Base-by-base conservation (phyloP, 2,113 vertebrate genomes). In the Serilophus lunatus region DNA sequence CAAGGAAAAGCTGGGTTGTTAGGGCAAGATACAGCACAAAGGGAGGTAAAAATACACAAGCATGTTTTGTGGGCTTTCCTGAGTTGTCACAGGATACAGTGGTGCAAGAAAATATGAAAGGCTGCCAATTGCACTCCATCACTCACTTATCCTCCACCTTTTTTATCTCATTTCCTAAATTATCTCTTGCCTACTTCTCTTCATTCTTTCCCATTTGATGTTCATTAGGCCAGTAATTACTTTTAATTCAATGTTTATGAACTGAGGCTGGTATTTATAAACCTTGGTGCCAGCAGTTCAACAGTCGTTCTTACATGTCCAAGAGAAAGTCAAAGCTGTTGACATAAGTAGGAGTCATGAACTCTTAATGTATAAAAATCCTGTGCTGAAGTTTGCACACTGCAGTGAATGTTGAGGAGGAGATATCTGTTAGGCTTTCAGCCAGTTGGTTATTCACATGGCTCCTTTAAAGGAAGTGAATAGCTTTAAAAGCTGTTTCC, bases 271-370 rank as follows among this genome's bases (percentile, higher is more conserved):
- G 54, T 92, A 86, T 92, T 90, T 85, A 80, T 90, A 95, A 95
- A 70, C 38, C 42, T 63, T 54, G 50, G 50, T 95, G 79, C 87
- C 91, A 95, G 82, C 69, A 89, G 51, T 78, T 92, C 2, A 0
- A 59, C 87, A 85, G 79, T 91, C 95, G 85, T 83, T 95, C 64
- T 86, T 83, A 77, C 54, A 78, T 64, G 79, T 94, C 82, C 75
- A 53, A 78, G 83, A 78, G 47, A 88, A 95, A 95, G 66, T 90
- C 66, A 95, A 59, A 86, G 54, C 92, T 83, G 71, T 92, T 93
- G 93, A 82, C 85, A 14, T 59, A 47, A 95, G 90, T 44, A 77
- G 66, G 82, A 94, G 82, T 94, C 44, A 20, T 33, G 70, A 93
- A 87, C 89, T 76, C 75, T 31, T 40, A 59, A 84, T 51, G 85